Base-by-base conservation (phyloP, 2,797 vertebrate genomes). In the Microctenopoma steveboyesi region DNA sequence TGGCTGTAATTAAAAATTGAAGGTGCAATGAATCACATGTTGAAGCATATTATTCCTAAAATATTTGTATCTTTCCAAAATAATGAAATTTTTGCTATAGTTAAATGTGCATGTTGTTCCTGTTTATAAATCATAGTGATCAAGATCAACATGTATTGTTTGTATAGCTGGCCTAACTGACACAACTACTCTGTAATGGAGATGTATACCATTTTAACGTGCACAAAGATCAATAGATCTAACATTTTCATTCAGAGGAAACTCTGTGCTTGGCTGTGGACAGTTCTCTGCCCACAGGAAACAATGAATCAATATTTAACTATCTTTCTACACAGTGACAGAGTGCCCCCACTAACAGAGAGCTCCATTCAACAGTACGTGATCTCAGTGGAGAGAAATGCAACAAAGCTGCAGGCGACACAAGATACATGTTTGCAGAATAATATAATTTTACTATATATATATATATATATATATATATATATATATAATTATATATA, bases 251-350 rank as follows among this genome's bases (percentile, higher is more conserved):
- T 74, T 78, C 15, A 68, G 74, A 78, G 69, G 14, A 48, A 51
- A 33, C 28, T 37, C 40, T 59, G 25, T 48, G 50, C 57, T 79
- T 79, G 76, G 70, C 75, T 61, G 58, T 52, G 57, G 83, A 67
- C 66, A 50, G 27, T 51, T 74, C 74, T 76, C 66, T 60, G 22
- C 78, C 78, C 68, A 78, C 55, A 83, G 66, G 58, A 74, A 64
- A 79, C 59, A 65, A 86, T 83, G 63, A 83, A 78, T 83, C 65
- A 52, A 82, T 73, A 55, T 73, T 45, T 42, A 76, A 64, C 46
- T 65, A 50, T 73, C 69, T 52, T 33, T 78, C 39, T 30, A 59
- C 71, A 28, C 61, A 45, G 68, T 45, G 56, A 80, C 53, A 80
- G 58, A 69, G 64, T 3, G 16, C 65, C 40, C 58, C 62, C 11